Evolutionary conservation across 2,888 invertebrate genomes (phyloP), one percentile per base, ranked within the genome.

Genomic region (Dynastes maya): DNA sequence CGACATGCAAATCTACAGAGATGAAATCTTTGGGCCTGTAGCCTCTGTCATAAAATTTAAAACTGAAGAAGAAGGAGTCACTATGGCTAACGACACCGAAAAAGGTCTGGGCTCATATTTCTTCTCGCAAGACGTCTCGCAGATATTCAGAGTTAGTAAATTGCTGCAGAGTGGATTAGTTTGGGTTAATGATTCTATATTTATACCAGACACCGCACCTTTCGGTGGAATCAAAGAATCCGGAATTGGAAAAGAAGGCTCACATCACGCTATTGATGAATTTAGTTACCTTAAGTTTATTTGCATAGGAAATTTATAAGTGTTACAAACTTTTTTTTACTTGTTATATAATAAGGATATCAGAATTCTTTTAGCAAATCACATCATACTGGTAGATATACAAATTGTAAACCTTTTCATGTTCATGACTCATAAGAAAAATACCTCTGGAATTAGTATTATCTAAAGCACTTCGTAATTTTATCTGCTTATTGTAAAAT

Each of bases 181-280:
- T 61, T 99, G 98, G 0, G 94, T 98, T 5, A 99, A 99, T 89
- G 99, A 99, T 90, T 98, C 97, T 4, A 88, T 97, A 0, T 93
- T 99, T 82, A 98, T 98, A 0, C 92, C 95, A 9, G 92, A 96
- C 0, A 99, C 99, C 89, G 95, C 96, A 67, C 96, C 99, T 11
- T 99, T 99, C 89, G 99, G 99, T 16, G 99, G 99, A 0, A 91
- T 98, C 27, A 99, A 99, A 87, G 97, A 98, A 88, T 98, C 98
- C 0, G 98, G 99, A 0, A 91, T 99, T 80, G 99, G 99, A 0
- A 91, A 97, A 63, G 99, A 99, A 89, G 98, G 98, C 0, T 97
- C 97, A 29, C 93, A 92, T 85, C 95, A 97, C 89, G 98, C 98
- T 5, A 93, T 95, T 77, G 96, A 98, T 83, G 98, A 99, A 86